phyloP scores from a whole-genome alignment of 2,113 vertebrate species.

The Aegotheles bennettii region DNA sequence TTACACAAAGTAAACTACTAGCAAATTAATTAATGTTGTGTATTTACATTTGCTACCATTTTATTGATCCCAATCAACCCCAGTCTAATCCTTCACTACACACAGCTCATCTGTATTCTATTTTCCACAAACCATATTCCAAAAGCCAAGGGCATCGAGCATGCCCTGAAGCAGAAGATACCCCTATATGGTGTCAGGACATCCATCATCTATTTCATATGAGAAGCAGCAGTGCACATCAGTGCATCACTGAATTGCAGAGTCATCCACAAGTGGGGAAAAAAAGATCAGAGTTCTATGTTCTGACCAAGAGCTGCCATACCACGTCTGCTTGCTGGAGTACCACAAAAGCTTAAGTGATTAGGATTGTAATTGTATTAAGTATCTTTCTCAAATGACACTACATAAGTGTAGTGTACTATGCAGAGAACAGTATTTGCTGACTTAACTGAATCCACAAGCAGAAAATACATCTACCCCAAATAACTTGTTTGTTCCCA shows the following conservation, averaged over 20 bases:
- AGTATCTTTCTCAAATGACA: neutral
- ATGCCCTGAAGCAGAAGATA: neutral
- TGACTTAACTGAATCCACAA: neutral
- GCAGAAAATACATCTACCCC: neutral
- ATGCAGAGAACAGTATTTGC: neutral
- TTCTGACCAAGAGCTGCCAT: neutral
- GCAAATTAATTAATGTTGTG: neutral
- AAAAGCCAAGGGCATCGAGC: neutral
- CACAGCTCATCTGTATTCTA: neutral
- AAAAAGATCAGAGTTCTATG: neutral
- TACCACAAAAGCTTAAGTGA: neutral
- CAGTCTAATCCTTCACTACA: neutral
- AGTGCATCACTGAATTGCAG: neutral
- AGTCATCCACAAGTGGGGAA: neutral
- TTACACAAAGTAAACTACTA: neutral
- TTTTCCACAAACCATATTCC: neutral
- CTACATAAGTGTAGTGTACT: neutral
- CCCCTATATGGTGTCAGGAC: neutral
- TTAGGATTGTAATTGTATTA: neutral
- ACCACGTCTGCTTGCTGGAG: neutral
- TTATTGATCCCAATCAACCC: neutral
- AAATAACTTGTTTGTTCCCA: constrained; percentile 13
- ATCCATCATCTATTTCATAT: neutral
- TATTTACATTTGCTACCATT: neutral
- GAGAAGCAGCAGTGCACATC: neutral